Evolutionary conservation across 2,113 vertebrate species (phyloP).

Genomic region (Hemicordylus capensis): DNA sequence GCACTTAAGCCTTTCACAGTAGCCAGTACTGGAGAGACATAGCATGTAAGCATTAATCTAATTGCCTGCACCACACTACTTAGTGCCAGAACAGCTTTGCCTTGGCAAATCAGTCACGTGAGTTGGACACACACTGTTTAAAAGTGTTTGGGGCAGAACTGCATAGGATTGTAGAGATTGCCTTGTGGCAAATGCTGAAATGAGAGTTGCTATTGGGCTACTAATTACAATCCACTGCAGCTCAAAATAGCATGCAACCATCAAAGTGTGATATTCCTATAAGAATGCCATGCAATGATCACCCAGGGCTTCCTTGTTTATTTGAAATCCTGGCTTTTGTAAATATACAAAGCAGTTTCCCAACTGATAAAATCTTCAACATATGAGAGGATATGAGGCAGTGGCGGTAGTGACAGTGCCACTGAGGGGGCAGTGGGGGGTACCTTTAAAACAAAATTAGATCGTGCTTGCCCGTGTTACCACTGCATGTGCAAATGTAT

Average conservation of each 20-base stretch:
- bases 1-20: too few relatives aligned
- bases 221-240: background rate
- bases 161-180: background rate
- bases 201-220: background rate
- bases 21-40: too few relatives aligned
- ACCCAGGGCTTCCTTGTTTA: background rate
- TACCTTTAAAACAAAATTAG: too few relatives aligned
- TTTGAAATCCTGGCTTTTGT: too few relatives aligned
- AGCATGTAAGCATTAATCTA: background rate
- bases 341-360: background rate
- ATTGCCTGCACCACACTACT: background rate
- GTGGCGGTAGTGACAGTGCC: too few relatives aligned
- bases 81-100: background rate
- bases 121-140: background rate
- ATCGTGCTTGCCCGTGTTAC: too few relatives aligned
- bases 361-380: background rate
- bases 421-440: too few relatives aligned
- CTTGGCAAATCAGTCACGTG: background rate
- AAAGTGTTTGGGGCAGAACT: background rate
- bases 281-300: background rate
- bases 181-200: background rate
- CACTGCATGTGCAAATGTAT: too few relatives aligned
- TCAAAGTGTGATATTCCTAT: background rate
- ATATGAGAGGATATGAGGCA: too few relatives aligned
- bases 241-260: background rate